Evolutionary conservation across 2,113 vertebrate species (phyloP), one percentile per base, ranked within the genome.

Genomic region (Oryzias curvinotus): DNA sequence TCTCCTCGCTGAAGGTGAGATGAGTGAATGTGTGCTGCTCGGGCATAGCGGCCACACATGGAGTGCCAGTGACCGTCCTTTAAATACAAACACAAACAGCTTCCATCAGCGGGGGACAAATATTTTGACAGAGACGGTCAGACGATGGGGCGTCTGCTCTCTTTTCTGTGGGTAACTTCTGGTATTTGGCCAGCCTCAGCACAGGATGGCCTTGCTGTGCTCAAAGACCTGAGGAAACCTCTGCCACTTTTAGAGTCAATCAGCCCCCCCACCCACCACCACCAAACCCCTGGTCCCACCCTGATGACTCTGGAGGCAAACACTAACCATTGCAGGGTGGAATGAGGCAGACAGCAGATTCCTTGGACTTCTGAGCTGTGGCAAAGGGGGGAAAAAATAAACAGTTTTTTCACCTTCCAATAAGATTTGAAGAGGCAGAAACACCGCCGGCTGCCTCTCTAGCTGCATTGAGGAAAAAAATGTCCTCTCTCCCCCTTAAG

Each of bases 91-190:
- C 64, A 73, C 50, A 60, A 30, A 68, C 68, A 63, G 45, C 21
- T 48, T 42, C 57, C 45, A 64, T 64, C 69, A 61, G 68, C 43
- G 70, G 3, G 78, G 56, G 78, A 83, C 82, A 89, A 88, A 90
- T 90, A 87, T 91, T 90, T 88, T 85, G 86, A 84, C 74, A 89
- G 72, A 78, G 80, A 85, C 67, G 60, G 65, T 78, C 46, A 83
- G 86, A 87, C 84, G 76, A 63, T 50, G 62, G 81, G 84, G 83
- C 78, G 82, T 87, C 83, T 84, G 75, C 71, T 74, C 79, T 68
- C 54, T 82, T 82, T 60, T 70, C 56, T 65, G 65, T 52, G 62
- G 58, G 62, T 36, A 70, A 62, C 75, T 69, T 68, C 68, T 68
- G 62, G 69, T 82, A 63, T 77, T 52, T 44, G 73, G 66, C 64